Base-by-base conservation (phyloP, 2,888 invertebrate species). In the Caenorhabditis sp. region DNA sequence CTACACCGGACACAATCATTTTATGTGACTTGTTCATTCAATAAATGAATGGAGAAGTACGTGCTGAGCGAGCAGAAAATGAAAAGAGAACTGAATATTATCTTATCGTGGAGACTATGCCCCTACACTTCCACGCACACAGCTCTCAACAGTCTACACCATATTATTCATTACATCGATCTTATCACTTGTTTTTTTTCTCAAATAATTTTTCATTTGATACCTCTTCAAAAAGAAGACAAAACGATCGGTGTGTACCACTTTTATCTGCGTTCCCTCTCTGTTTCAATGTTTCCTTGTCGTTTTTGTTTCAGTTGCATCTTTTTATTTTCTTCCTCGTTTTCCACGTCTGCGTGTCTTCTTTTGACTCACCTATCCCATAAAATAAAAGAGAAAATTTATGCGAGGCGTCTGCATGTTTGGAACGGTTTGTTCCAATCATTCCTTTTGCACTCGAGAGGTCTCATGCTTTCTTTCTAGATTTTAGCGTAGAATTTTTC, bases 141-240 rank as follows among this genome's bases (percentile, higher is more conserved):
- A 32, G 32, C 76, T 76, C 76, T 60, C 26, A 76, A 76, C 68
- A 65, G 67, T 76, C 67, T 40, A 26, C 15, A 15, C 44, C 55
- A 22, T 55, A 40, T n/a, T n/a, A n/a, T 9, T 32, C 20, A 51
- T 8, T 44, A 32, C 47, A 28, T 64, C 60, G 67, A 67, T 76
- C 76, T 76, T 76, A 67, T 76, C 76, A 37, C 5, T 28, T 67
- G 56, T 72, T 72, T 72, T 71, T n/a, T n/a, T n/a, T n/a, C n/a
- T n/a, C n/a, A n/a, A n/a, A n/a, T n/a, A n/a, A n/a, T n/a, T n/a
- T n/a, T n/a, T n/a, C n/a, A n/a, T n/a, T 72, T 72, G 56, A 72
- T 72, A 71, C 32, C 32, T 44, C 20, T 55, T 4, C 9, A 61
- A 62, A 37, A 35, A 44, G 20, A 62, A 2, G 28, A 44, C 20